Percentiles rank a stretch among this genome's conserved stretches.
Conservation (phyloP, 2,888 invertebrate genomes). For the Dusona sp. region DNA sequence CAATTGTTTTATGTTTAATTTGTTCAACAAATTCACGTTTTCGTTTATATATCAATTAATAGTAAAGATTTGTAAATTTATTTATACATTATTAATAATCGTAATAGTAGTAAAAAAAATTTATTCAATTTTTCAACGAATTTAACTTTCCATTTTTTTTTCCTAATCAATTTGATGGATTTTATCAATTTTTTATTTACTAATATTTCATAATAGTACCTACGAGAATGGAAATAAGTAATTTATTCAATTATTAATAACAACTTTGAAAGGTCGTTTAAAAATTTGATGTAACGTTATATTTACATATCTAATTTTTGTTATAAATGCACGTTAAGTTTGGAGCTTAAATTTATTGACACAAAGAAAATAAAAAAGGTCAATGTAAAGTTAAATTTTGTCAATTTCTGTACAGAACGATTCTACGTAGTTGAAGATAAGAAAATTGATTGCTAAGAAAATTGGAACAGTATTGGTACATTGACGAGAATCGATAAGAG, state of each 20-base stretch:
- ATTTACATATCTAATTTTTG: neutral
- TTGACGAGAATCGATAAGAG: constrained; percentile 65
- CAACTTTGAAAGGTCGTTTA: neutral
- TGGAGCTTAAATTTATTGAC: neutral
- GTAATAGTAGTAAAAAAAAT: neutral
- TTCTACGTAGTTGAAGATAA: constrained; percentile 19
- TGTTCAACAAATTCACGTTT: neutral
- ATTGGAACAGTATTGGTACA: constrained; percentile 58
- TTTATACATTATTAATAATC: neutral
- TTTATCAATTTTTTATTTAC: neutral
- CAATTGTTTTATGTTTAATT: neutral
- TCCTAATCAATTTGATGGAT: neutral
- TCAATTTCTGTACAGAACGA: constrained; percentile 4
- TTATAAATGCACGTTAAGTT: neutral
- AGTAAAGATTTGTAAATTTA: neutral
- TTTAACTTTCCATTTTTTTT: neutral
- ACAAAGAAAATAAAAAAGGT: neutral
- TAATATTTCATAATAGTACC: too few species aligned
- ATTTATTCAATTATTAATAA: neutral
- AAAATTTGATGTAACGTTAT: neutral
- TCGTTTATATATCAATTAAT: neutral
- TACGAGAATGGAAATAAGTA: too few species aligned
- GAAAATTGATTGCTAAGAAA: constrained; percentile 22
- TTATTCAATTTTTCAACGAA: neutral
- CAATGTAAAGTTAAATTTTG: neutral